phyloP scores from a whole-genome alignment of 2,888 invertebrate species.

The Ectemnius cavifrons region DNA sequence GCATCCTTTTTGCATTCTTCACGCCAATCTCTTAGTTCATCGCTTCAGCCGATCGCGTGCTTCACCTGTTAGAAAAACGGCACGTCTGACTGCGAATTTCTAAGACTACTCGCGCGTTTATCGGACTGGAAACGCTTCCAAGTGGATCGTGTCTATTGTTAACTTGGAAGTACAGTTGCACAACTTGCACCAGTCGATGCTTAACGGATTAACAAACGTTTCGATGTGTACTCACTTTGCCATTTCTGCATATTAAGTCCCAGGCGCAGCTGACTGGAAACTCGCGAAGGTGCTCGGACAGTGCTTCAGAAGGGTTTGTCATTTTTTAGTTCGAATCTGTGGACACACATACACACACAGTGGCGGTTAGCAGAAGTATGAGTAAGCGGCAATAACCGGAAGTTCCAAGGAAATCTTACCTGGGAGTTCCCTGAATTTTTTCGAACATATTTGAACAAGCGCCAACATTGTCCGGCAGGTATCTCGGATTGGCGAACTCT shows the following conservation, averaged over 20 bases:
- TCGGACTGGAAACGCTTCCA: not conserved
- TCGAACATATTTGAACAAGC: constrained; percentile 23
- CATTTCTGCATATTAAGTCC: not conserved
- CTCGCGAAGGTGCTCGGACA: too few species aligned
- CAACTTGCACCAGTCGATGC: too few species aligned
- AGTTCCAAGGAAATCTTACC: constrained; percentile 17
- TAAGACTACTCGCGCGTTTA: too few species aligned
- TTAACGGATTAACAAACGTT: too few species aligned
- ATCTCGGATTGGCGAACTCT: too few species aligned
- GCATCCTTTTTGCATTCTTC: constrained; percentile 29
- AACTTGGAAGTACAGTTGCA: too few species aligned
- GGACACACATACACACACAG: not conserved
- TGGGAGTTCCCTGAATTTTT: constrained; percentile 10
- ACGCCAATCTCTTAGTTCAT: constrained; percentile 18
- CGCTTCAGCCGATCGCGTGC: not conserved
- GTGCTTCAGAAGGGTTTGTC: not conserved
- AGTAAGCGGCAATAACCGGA: too few species aligned
- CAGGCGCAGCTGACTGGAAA: too few species aligned
- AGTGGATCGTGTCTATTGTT: too few species aligned
- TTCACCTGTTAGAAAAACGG: not conserved
- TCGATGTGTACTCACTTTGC: constrained; percentile 12
- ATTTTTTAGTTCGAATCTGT: constrained; percentile 9
- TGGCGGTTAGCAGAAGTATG: too few species aligned
- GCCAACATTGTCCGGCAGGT: too few species aligned
- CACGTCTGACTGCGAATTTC: not conserved